A percentile compares a stretch with the other conserved stretches of the same genome.
phyloP scores from a whole-genome alignment of 2,888 invertebrate genomes.

The Caenorhabditis plicata region DNA sequence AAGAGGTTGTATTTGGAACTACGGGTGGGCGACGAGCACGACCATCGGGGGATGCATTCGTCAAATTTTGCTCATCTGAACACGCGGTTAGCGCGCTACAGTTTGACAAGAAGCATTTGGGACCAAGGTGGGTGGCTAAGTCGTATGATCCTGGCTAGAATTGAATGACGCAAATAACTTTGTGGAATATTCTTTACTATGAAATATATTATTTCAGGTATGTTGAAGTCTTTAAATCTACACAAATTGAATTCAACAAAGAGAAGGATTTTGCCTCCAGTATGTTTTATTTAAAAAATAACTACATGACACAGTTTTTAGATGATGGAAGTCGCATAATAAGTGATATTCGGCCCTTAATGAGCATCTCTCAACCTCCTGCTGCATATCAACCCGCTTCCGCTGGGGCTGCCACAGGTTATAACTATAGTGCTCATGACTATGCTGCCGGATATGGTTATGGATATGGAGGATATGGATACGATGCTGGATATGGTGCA shows the following conservation, averaged over 20 bases:
- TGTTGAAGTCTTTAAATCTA: slow-evolving; percentile 54
- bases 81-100: slow-evolving; percentile 53
- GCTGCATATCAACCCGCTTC: not conserved
- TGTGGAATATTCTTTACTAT: not conserved
- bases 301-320: not conserved
- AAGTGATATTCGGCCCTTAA: slow-evolving; percentile 18
- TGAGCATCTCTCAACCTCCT: slow-evolving; percentile 10
- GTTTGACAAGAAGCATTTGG: slow-evolving; percentile 58
- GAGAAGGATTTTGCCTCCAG: slow-evolving; percentile 21
- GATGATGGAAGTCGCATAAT: slow-evolving; percentile 7
- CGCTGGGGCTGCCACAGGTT: not conserved
- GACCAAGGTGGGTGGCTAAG: slow-evolving; percentile 52
- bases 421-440: not conserved
- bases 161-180: not conserved
- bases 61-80: slow-evolving; percentile 46
- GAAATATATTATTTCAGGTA: slow-evolving; percentile 44
- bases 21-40: slow-evolving; percentile 50
- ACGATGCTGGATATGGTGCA: not conserved
- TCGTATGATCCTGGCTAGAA: not conserved
- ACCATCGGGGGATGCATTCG: slow-evolving; percentile 61
- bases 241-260: slow-evolving; percentile 31
- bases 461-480: not conserved
- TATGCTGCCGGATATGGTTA: slow-evolving; percentile 5
- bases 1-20: slow-evolving; percentile 59
- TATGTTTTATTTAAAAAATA: not conserved